Evolutionary conservation across 2,888 invertebrate species (phyloP), one percentile per base, ranked within the genome.

Genomic region (Lysandra coridon): DNA sequence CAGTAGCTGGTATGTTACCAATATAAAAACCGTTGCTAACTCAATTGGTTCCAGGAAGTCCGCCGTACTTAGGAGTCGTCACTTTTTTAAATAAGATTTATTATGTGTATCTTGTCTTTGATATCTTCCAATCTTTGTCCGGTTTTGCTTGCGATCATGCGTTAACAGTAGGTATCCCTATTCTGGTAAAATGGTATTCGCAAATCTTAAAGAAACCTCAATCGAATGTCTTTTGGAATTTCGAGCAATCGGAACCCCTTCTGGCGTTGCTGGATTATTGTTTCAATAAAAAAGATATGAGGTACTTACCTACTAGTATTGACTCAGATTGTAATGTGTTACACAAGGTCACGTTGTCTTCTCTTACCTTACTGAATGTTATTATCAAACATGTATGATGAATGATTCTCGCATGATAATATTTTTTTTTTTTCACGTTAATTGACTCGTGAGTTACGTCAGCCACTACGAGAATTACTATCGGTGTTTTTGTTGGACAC

Each of bases 21-120:
- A 76, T 76, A 80, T 79, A 80, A 81, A 81, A 79, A 57, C 57
- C 79, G 79, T n/a, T 62, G 12, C 81, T 80, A 76, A 80, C 76
- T 78, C 79, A 79, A 76, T 81, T 79, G 75, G 80, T 82, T 82
- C 82, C 79, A 84, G 83, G 84, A 85, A 85, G 84, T 83, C 83
- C 83, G 82, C 83, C 82, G 83, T 84, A 83, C 84, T 83, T 83
- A 81, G 80, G 80, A 80, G 79, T 82, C 77, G 73, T 80, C 79
- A 80, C 82, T 79, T 80, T 81, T 81, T 82, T 82, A 76, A 76
- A 76, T 76, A 14, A 76, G 76, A 76, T 76, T 76, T 76, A 76
- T 76, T 33, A 57, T 53, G 53, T 53, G 33, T 76, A 57, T 76
- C 76, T 76, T 33, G 17, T 53, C 57, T 76, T 76, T 57, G 57